phyloP scores from a whole-genome alignment of 2,797 vertebrate genomes.

The Gallirallus australis region DNA sequence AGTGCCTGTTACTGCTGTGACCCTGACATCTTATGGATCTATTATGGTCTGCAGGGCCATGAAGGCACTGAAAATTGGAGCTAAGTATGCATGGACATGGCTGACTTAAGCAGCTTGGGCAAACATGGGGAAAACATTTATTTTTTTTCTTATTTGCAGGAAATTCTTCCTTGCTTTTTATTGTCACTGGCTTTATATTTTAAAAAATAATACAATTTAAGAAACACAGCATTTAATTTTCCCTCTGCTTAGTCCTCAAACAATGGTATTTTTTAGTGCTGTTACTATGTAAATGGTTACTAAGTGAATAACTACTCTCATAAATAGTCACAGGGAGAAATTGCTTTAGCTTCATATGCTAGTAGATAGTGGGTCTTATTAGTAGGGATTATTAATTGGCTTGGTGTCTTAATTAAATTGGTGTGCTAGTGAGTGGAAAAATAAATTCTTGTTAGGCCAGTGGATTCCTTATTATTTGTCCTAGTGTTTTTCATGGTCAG shows the following conservation, averaged over 20 bases:
- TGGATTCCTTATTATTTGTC: neutral
- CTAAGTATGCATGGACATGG: neutral
- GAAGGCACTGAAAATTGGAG: neutral
- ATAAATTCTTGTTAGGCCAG: slow-evolving; percentile 27
- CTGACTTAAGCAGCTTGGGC: neutral
- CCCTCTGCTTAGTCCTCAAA: neutral
- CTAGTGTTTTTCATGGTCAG: neutral
- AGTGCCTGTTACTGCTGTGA: neutral
- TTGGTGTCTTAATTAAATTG: slow-evolving; percentile 56
- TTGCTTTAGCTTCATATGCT: slow-evolving; percentile 39
- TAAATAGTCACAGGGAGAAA: slow-evolving; percentile 50
- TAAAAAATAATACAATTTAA: neutral
- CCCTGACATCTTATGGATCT: neutral
- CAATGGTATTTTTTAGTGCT: slow-evolving; percentile 6
- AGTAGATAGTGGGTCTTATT: slow-evolving; percentile 34
- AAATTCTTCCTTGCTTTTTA: neutral
- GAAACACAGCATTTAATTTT: neutral
- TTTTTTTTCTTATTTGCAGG: neutral
- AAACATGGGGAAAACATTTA: neutral
- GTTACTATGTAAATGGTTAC: slow-evolving; percentile 28
- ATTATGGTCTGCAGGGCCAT: neutral
- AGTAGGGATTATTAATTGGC: slow-evolving; percentile 53
- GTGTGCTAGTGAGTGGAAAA: slow-evolving; percentile 1
- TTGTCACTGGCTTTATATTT: neutral
- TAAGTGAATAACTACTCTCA: slow-evolving; percentile 21